Percentiles rank a stretch among this genome's conserved stretches.
Evolutionary conservation across 2,797 vertebrate species (phyloP).

Genomic region (Sorex maritimensis): DNA sequence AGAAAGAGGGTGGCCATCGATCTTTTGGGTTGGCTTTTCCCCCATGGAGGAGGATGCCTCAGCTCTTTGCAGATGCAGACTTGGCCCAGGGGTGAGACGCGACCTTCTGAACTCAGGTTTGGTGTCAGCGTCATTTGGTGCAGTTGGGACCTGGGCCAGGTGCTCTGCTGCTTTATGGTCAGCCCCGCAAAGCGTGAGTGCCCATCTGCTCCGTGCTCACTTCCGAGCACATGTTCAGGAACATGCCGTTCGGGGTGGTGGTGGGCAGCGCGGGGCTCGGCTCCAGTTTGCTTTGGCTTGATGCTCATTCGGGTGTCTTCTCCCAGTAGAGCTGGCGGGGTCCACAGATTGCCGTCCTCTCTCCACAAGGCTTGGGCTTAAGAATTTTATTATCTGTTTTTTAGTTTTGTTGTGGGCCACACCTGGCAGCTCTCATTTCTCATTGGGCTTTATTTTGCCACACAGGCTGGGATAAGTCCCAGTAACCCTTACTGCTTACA

Average conservation of each 20-base stretch:
- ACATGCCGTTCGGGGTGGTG: constrained; percentile 11
- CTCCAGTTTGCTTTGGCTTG: constrained; percentile 44
- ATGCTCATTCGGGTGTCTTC: constrained; percentile 48
- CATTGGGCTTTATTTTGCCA: constrained; percentile 13
- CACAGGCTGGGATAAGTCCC: constrained; percentile 29
- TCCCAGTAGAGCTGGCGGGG: constrained; percentile 35
- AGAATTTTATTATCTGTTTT: neutral
- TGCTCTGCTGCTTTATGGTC: neutral
- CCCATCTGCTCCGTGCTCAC: neutral
- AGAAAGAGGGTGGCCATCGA: constrained; percentile 42
- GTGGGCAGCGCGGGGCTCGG: too few species aligned
- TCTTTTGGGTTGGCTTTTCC: constrained; percentile 47
- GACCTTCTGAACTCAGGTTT: constrained; percentile 29
- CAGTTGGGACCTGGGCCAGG: constrained; percentile 35
- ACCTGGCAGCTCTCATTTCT: constrained; percentile 60
- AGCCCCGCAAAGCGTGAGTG: neutral
- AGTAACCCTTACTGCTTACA: neutral
- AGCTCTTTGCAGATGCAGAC: constrained; percentile 33
- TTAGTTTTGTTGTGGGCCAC: neutral
- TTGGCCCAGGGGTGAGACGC: constrained; percentile 25
- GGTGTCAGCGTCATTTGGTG: neutral
- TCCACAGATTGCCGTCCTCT: constrained; percentile 39
- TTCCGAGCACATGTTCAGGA: neutral
- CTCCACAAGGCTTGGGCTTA: constrained; percentile 15
- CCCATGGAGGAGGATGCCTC: constrained; percentile 12